These are phyloP conservation scores for Stichopus chloronotus DNA, from an alignment of 35 echinoderm and acorn worm species.

Conservation along the genomic window DNA sequence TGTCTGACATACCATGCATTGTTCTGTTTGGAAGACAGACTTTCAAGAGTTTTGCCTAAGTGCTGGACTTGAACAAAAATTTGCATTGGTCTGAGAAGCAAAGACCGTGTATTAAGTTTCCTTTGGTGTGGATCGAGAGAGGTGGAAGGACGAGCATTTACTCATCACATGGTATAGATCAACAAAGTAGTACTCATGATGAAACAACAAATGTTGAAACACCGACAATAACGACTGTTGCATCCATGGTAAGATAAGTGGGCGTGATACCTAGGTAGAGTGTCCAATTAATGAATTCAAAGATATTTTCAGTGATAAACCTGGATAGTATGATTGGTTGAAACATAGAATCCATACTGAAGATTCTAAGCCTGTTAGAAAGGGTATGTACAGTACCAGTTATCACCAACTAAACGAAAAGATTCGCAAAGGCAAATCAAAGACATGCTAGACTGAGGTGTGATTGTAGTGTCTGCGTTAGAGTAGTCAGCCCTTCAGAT, in stretches of 20 bases:
- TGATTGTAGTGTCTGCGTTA: background rate
- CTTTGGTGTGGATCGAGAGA: background rate
- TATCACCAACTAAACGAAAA: background rate
- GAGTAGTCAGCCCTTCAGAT: constrained; percentile 13
- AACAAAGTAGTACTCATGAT: background rate
- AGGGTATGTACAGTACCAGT: background rate
- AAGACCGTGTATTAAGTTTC: background rate
- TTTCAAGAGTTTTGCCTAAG: background rate
- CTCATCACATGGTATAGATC: too few species aligned
- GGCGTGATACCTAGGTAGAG: background rate
- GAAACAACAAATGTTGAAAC: background rate
- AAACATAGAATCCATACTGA: constrained; percentile 6
- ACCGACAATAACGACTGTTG: background rate
- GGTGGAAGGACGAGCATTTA: background rate
- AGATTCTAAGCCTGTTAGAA: background rate
- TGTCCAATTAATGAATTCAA: background rate
- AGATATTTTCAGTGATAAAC: background rate
- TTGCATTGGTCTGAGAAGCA: constrained; percentile 9
- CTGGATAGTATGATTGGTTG: background rate
- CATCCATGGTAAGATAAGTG: background rate
- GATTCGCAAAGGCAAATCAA: background rate
- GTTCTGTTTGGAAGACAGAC: background rate
- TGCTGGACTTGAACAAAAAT: background rate
- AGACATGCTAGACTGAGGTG: background rate
- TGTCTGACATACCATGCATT: background rate